Evolutionary conservation across 2,888 invertebrate species (phyloP).

Genomic region (Polymixis lichenea): DNA sequence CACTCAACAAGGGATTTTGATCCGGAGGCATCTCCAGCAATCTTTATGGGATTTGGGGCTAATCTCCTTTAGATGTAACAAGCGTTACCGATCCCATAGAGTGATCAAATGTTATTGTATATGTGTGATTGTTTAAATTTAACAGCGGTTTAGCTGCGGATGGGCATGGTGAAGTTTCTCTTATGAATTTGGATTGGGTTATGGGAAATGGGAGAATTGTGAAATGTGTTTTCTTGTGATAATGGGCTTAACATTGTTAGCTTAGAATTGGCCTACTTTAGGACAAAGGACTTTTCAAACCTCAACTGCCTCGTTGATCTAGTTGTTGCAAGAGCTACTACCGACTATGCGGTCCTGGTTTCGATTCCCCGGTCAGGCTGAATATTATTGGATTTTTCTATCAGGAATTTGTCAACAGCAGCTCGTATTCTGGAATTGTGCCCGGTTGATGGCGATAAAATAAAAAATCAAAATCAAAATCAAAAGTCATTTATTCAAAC

Average conservation of each 20-base stretch:
- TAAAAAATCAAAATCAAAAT: no score
- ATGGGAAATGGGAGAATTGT: neutral
- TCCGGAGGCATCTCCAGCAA: slow-evolving; percentile 67
- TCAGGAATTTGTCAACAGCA: neutral
- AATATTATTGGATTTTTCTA: neutral
- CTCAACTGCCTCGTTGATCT: no score
- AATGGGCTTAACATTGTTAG: neutral
- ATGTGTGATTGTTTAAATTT: slow-evolving; percentile 47
- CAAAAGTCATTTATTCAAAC: no score
- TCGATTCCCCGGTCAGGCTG: neutral
- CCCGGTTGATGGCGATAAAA: no score
- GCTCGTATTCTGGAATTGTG: no score
- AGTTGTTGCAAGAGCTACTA: neutral
- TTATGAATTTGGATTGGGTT: neutral
- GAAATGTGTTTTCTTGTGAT: neutral
- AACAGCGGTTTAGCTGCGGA: neutral
- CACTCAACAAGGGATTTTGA: slow-evolving; percentile 65
- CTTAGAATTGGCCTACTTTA: neutral
- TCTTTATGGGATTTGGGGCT: slow-evolving; percentile 74
- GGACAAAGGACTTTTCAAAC: neutral
- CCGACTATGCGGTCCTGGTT: neutral
- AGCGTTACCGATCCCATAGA: slow-evolving; percentile 52
- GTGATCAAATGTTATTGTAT: slow-evolving; percentile 46
- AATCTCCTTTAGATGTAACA: slow-evolving; percentile 69
- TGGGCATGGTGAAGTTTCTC: neutral